Evolutionary conservation across 1,140 invertebrate genomes (phyloP).

Genomic region (Lepidotrigona ventralis): DNA sequence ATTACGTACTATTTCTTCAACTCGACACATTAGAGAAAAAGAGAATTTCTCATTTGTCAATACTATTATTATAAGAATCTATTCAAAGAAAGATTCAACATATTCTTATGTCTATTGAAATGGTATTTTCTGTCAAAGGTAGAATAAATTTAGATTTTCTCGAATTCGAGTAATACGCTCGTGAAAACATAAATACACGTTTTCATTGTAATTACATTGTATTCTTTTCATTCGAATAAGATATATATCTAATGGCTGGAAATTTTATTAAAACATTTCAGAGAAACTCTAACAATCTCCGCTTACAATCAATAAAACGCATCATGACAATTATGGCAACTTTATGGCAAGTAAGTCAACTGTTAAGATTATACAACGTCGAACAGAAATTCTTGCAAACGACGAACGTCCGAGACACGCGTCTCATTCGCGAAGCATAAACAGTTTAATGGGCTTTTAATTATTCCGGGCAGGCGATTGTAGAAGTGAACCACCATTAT

Average conservation of each 20-base stretch:
- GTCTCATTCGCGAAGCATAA: constrained; percentile 35
- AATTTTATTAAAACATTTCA: not conserved
- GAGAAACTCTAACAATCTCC: not conserved
- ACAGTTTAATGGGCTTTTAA: constrained; percentile 56
- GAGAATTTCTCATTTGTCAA: no score
- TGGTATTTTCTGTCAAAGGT: not conserved
- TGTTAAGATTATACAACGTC: constrained; percentile 11
- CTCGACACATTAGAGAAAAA: not conserved
- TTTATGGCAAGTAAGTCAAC: not conserved
- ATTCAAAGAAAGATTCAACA: no score
- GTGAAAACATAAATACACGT: no score
- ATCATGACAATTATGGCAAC: not conserved
- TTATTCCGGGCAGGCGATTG: constrained; percentile 63
- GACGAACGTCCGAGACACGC: constrained; percentile 10
- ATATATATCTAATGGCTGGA: no score
- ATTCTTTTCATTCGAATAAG: not conserved
- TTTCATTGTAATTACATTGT: not conserved
- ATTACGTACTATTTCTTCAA: not conserved
- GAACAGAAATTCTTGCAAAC: not conserved
- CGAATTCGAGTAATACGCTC: no score
- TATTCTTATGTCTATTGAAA: not conserved
- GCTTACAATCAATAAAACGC: not conserved
- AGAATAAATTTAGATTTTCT: not conserved
- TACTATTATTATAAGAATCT: no score
- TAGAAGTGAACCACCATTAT: no score